phyloP scores from a whole-genome alignment of 2,888 invertebrate genomes.

The Pristionchus fissidentatus region DNA sequence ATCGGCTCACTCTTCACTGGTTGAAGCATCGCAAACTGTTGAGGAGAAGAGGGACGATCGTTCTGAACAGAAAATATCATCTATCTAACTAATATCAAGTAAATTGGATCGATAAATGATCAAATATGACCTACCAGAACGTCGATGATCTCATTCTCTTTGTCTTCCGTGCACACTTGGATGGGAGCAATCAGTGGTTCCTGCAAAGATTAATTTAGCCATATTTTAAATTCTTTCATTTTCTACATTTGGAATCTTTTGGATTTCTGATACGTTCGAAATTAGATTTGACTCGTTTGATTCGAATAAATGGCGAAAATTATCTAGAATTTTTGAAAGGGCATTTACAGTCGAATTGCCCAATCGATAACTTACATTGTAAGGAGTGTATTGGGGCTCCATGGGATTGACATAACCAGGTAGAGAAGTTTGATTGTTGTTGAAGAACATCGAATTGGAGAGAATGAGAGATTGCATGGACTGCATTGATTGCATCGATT shows the following conservation, averaged over 20 bases:
- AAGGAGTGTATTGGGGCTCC: too few relatives aligned
- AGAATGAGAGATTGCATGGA: too few relatives aligned
- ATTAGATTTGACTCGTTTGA: neutral
- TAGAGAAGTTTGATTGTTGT: too few relatives aligned
- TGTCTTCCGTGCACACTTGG: neutral
- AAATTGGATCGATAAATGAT: neutral
- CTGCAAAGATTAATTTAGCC: neutral
- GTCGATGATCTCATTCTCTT: conserved; percentile 16
- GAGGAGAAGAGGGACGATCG: conserved; percentile 2
- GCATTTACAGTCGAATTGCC: too few relatives aligned
- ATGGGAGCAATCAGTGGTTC: neutral
- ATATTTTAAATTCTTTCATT: too few relatives aligned
- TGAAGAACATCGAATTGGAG: too few relatives aligned
- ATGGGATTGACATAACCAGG: too few relatives aligned
- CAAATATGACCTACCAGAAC: neutral
- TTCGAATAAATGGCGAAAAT: neutral
- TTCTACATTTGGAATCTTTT: too few relatives aligned
- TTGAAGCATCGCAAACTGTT: conserved; percentile 17
- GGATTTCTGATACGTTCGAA: too few relatives aligned
- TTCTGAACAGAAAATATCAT: neutral
- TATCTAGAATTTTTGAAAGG: too few relatives aligned
- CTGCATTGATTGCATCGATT: too few relatives aligned
- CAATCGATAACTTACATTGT: too few relatives aligned
- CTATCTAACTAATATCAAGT: neutral
- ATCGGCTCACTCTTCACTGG: conserved; percentile 14